Percentiles rank a stretch among this genome's conserved stretches.
phyloP scores from a whole-genome alignment of 2,797 vertebrate genomes.

The Pangasius krempfi region DNA sequence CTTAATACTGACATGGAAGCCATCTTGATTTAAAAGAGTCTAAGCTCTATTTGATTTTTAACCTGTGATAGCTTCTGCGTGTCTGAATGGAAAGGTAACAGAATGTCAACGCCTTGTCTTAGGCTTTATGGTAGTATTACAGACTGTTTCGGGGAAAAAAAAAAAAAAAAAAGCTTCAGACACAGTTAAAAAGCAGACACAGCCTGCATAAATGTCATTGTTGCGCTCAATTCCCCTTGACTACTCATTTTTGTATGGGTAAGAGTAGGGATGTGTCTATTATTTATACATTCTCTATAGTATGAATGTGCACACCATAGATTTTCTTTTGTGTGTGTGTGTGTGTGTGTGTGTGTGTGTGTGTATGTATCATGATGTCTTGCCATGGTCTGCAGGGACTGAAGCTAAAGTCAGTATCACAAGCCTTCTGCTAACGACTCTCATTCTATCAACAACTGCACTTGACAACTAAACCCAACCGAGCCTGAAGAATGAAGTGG shows the following conservation, averaged over 20 bases:
- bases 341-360: constrained; percentile 2
- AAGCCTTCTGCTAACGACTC: constrained; percentile 7
- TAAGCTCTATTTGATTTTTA: constrained; percentile 3
- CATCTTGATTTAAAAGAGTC: neutral
- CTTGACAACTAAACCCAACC: constrained; percentile 4
- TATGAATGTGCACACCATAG: constrained; percentile 24
- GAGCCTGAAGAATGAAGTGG: constrained; percentile 3
- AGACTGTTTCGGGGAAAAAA: neutral
- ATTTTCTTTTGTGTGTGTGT: constrained; percentile 10
- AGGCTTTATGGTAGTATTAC: neutral
- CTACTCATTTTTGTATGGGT: constrained; percentile 36
- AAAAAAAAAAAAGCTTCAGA: constrained; percentile 5
- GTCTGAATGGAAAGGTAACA: neutral
- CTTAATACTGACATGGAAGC: neutral
- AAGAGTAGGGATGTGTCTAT: constrained; percentile 40
- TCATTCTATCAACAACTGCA: constrained; percentile 9
- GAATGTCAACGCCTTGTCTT: neutral
- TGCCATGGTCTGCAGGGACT: constrained; percentile 56
- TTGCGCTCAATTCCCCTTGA: constrained; percentile 38
- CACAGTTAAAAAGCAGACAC: constrained; percentile 29
- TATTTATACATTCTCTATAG: constrained; percentile 41
- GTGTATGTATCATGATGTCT: constrained; percentile 24
- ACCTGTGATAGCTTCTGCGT: neutral
- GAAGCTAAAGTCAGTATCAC: constrained; percentile 40
- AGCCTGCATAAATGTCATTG: constrained; percentile 74